These are phyloP conservation scores for Periplaneta americana DNA, from an alignment of 1,140 invertebrate species.

Conservation along the genomic window DNA sequence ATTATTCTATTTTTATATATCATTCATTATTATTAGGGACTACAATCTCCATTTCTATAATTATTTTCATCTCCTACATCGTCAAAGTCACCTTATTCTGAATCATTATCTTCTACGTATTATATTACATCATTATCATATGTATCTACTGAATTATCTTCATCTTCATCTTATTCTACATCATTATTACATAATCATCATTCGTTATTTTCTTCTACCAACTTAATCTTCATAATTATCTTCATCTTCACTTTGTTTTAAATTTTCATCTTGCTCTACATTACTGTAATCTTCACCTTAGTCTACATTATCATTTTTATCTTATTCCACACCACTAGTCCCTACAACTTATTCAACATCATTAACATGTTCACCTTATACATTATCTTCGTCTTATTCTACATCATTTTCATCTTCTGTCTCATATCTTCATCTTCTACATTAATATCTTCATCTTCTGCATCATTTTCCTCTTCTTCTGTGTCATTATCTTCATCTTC, in stretches of 20 bases:
- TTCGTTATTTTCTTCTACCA: not conserved
- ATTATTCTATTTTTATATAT: not conserved
- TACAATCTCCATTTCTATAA: not conserved
- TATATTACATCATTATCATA: too few species aligned
- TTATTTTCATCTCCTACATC: not conserved
- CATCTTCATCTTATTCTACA: not conserved
- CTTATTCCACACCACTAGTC: not conserved
- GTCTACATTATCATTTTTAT: not conserved
- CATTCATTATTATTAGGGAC: not conserved
- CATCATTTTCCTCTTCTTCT: not conserved
- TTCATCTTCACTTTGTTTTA: too few species aligned
- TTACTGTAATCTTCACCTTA: not conserved
- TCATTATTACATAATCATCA: not conserved
- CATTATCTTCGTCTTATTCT: not conserved
- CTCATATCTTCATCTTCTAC: not conserved
- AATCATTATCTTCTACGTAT: not conserved
- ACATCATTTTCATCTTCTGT: too few species aligned
- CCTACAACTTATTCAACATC: not conserved
- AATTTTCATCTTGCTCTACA: too few species aligned
- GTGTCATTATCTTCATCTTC: not conserved
- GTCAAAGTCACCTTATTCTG: not conserved
- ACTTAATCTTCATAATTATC: not conserved
- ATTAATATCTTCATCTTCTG: not conserved
- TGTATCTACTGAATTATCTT: too few species aligned
- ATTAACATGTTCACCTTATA: not conserved